phyloP scores from a whole-genome alignment of 2,888 invertebrate species.

The Synergus japonicus region DNA sequence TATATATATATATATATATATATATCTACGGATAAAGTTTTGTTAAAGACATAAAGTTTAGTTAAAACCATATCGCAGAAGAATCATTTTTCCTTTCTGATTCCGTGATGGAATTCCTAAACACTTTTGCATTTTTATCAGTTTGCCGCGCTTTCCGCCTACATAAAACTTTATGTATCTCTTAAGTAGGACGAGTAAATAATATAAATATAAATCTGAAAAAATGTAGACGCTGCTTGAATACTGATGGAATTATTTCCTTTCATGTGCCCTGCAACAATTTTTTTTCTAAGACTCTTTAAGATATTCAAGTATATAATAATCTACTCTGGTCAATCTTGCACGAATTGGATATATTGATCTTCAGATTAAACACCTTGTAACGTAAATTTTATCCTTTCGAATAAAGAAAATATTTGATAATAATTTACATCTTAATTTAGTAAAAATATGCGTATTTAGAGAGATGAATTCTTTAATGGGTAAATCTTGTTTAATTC shows the following conservation, averaged over 20 bases:
- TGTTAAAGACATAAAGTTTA: too few relatives aligned
- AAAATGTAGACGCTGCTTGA: not conserved
- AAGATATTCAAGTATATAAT: not conserved
- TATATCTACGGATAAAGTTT: not conserved
- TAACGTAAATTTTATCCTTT: not conserved
- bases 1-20: too few relatives aligned
- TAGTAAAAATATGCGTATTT: not conserved
- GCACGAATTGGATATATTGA: not conserved
- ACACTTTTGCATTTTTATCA: not conserved
- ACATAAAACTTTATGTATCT: not conserved
- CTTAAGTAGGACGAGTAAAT: slow-evolving; percentile 17
- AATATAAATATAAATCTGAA: slow-evolving; percentile 22
- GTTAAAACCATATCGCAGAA: not conserved
- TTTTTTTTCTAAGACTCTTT: not conserved
- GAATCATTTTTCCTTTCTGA: not conserved
- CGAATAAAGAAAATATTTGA: not conserved
- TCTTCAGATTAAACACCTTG: not conserved
- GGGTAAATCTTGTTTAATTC: not conserved
- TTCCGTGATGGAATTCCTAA: not conserved
- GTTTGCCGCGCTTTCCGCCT: not conserved
- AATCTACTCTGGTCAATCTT: not conserved
- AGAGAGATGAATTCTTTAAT: not conserved
- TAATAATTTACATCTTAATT: not conserved
- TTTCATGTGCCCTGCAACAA: not conserved
- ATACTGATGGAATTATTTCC: slow-evolving; percentile 21